Conservation (phyloP, 1,140 invertebrate genomes). For the Drosophila pectinifera region DNA sequence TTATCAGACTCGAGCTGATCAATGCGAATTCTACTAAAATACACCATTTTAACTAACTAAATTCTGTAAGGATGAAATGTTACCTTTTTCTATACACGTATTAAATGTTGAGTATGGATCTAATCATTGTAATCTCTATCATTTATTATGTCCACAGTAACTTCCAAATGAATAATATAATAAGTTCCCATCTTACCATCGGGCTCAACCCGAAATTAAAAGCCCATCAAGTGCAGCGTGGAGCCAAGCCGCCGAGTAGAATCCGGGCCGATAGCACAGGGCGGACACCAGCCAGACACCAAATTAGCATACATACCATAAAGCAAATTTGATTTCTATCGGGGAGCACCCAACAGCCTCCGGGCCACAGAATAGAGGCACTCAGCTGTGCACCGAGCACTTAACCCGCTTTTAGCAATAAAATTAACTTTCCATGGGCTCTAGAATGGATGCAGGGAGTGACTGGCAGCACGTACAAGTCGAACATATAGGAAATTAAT, state of each 20-base stretch:
- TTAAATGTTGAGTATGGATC: not conserved
- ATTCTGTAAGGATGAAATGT: too few species aligned
- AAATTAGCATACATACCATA: constrained; percentile 83
- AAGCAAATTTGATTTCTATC: constrained; percentile 85
- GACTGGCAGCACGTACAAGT: constrained; percentile 62
- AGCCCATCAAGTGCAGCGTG: constrained; percentile 61
- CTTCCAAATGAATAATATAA: constrained; percentile 28
- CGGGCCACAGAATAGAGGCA: constrained; percentile 53
- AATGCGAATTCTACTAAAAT: too few species aligned
- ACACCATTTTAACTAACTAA: too few species aligned
- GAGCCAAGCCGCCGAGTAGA: constrained; percentile 11
- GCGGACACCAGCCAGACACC: constrained; percentile 49
- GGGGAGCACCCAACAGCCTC: constrained; percentile 8
- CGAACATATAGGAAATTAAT: constrained; percentile 84
- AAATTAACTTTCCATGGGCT: constrained; percentile 77
- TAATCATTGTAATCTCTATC: not conserved
- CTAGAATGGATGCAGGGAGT: constrained; percentile 19
- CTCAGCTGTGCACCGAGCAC: constrained; percentile 74
- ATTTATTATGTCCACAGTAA: not conserved
- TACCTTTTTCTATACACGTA: too few species aligned
- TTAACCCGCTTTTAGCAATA: constrained; percentile 85
- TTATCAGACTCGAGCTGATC: too few species aligned
- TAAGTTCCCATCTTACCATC: constrained; percentile 1
- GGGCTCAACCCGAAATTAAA: constrained; percentile 64
- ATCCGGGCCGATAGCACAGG: constrained; percentile 10